phyloP scores from a whole-genome alignment of 2,113 vertebrate genomes.

The Philantomba maxwellii region DNA sequence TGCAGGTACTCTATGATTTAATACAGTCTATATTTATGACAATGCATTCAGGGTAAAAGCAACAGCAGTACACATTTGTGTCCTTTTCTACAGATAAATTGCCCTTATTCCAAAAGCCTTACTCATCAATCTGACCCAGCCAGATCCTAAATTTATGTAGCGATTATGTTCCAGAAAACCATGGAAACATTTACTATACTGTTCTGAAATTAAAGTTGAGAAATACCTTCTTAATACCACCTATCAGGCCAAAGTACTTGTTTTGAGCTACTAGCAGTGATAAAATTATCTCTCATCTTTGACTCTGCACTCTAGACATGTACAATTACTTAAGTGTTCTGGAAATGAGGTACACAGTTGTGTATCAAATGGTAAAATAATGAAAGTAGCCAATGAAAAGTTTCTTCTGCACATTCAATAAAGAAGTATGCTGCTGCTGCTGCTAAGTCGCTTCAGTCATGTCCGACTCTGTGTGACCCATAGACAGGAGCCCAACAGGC shows the following conservation, averaged over 20 bases:
- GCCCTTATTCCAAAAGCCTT: not conserved
- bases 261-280: slow-evolving; percentile 1
- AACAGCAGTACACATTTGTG: not conserved
- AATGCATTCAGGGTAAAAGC: not conserved
- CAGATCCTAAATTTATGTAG: not conserved
- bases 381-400: not conserved
- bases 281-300: slow-evolving; percentile 6
- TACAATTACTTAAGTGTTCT: not conserved
- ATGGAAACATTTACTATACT: not conserved
- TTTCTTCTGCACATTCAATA: not conserved
- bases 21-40: not conserved
- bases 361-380: slow-evolving; percentile 8
- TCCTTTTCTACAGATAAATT: not conserved
- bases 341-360: not conserved
- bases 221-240: not conserved
- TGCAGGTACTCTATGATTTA: not conserved
- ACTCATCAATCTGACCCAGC: not conserved
- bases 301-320: not conserved
- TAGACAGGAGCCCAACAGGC: not conserved
- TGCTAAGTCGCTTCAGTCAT: not conserved
- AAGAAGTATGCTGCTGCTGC: not conserved
- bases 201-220: slow-evolving; percentile 2
- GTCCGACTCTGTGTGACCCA: rapidly evolving
- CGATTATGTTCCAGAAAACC: not conserved
- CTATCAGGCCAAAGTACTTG: not conserved